Evolutionary conservation across 1,140 invertebrate genomes (phyloP), one percentile per base, ranked within the genome.

Genomic region (Cotesia typhae): DNA sequence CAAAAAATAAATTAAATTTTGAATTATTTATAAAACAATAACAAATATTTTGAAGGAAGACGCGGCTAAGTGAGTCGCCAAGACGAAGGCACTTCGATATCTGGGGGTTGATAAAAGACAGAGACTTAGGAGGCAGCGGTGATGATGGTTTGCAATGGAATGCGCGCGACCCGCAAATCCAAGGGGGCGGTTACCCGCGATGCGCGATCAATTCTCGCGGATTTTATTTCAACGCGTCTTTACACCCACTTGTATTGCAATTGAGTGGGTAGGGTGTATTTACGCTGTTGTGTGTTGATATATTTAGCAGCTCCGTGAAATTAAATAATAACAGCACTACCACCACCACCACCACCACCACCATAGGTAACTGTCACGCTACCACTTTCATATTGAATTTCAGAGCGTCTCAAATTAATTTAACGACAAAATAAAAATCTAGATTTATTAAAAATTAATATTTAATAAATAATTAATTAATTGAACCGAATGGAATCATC

Each of bases 171-270:
- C 55, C 75, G 72, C 66, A 73, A 74, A 63, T 66, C 52, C 41
- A 69, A 63, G 51, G 53, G 63, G 67, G 72, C n/a, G 73, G 73
- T 36, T 71, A 52, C 59, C 67, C 70, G 73, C 74, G 75, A 79
- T 80, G 77, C 73, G 74, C 77, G 76, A 80, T 80, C 77, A 80
- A 79, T 81, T 79, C 77, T 78, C 78, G 72, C 71, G 73, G 76
- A 80, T 81, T 80, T 81, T 80, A 80, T 81, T 81, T 79, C 73
- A 35, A 80, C 79, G 74, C 85, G 85, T 76, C 79, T 1, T 74
- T 64, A 76, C 87, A 89, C 35, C 80, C 47, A 67, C 12, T 51
- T 71, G 28, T 70, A 66, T 35, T 17, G 57, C 60, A 17, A 9
- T 38, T 28, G 20, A 7, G 4, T 6, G 28, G 28, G 28, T 28